Base-by-base conservation (phyloP, 2,888 invertebrate genomes). In the Nemotelus pantherinus region DNA sequence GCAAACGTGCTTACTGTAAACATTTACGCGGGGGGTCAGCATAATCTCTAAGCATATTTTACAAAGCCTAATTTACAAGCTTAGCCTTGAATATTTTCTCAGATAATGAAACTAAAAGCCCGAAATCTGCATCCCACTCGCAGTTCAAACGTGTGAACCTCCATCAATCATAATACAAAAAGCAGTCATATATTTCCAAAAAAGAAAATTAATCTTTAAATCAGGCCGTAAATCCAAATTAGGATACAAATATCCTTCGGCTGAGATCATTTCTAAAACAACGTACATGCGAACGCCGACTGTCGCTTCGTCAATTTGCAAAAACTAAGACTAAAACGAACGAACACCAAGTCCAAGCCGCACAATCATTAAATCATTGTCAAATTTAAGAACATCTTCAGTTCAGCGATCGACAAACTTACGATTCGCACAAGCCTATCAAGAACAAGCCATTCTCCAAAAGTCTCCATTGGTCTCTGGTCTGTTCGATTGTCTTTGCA, bases 301-400 rank as follows among this genome's bases (percentile, higher is more conserved):
- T 41, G 43, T 2, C 57, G 25, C 57, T 25, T 3, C 25, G 57
- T 25, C 9, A 57, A 25, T 3, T 25, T 57, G 3, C 10, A 10
- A 63, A 63, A 25, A 43, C 3, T 43, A 63, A 63, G 43, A 63
- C 25, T 25, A 25, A 43, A 63, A 43, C 63, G 43, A 43, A 63
- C 9, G 50, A n/a, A 44, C 41, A 25, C 25, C 25, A 53, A 39
- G n/a, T 70, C 70, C 43, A 53, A 43, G 44, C 68, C 70, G 25
- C 70, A 55, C 41, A 53, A 55, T 44, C 39, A 70, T 55, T 70
- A 70, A 70, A 70, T 70, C 70, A 70, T 53, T 70, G 70, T 70
- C 70, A 55, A 70, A 70, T 70, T 70, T 70, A 50, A 70, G 70
- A 55, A 41, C 55, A 55, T 70, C 55, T 53, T 53, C 53, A 70